Base-by-base conservation (phyloP, 2,888 invertebrate genomes). In the Drosophila kanekoi region DNA sequence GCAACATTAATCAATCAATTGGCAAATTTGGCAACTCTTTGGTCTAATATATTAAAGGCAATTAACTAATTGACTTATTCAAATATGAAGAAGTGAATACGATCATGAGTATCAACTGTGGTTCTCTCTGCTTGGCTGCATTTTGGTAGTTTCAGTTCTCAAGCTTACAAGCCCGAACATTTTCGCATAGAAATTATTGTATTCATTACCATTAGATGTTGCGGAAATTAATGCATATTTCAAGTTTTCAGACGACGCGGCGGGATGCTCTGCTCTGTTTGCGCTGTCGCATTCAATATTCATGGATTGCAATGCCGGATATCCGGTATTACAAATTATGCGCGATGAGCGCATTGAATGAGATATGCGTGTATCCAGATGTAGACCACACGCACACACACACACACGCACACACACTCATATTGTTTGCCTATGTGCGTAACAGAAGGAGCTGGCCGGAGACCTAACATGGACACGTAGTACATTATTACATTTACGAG, bases 271-370 rank as follows among this genome's bases (percentile, higher is more conserved):
- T 28, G 35, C 28, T 23, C 40, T 49, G 52, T 44, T 45, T 44
- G 44, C 35, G 23, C 41, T 35, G 40, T 44, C 59, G 41, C 56
- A 69, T 78, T 59, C 59, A 73, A 63, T 72, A 78, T 78, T 78
- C 69, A 78, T 77, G 71, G 81, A 56, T 68, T 63, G 61, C 74
- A 75, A 45, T 38, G 58, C 81, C 68, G 81, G 81, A 79, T 56
- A 68, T 79, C 81, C 79, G 77, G 71, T 47, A 66, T 68, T 71
- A 59, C 77, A 68, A 77, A 73, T 73, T 77, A 80, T 78, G 75
- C 71, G 62, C 75, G 62, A 59, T 64, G 63, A 52, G 68, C 68
- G 62, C 64, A 53, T 47, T 60, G 53, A 77, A 75, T 72, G 72
- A 65, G 64, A 62, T 64, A 73, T 80, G 63, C 45, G 28, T 28